Evolutionary conservation across 2,888 invertebrate genomes (phyloP).

Genomic region (Drosophila villosipedis): DNA sequence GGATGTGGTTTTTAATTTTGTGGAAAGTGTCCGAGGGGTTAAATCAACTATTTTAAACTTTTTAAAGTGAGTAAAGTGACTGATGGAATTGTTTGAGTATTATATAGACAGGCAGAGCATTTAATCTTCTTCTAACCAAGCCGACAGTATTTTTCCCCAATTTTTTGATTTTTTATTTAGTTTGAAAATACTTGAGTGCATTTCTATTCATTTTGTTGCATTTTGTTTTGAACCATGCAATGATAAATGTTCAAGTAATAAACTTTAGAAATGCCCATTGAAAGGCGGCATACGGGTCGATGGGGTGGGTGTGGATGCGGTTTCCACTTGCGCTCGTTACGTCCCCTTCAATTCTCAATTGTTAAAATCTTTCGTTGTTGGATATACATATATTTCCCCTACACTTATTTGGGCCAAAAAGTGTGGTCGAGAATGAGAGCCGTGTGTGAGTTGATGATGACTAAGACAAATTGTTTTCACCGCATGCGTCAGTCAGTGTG

Average conservation of each 20-base stretch:
- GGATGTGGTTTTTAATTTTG: neutral
- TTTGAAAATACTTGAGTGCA: slow-evolving; percentile 52
- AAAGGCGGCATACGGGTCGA: neutral
- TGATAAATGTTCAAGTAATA: slow-evolving; percentile 72
- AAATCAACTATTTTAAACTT: neutral
- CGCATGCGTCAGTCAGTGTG: slow-evolving; percentile 53
- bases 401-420: slow-evolving; percentile 42
- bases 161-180: slow-evolving; percentile 23
- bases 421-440: slow-evolving; percentile 7
- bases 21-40: neutral
- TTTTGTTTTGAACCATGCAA: slow-evolving; percentile 52
- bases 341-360: slow-evolving; percentile 24
- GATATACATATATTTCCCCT: slow-evolving; percentile 19
- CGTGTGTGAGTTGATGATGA: slow-evolving; percentile 48
- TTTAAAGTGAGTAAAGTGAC: neutral
- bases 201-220: slow-evolving; percentile 53
- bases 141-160: neutral
- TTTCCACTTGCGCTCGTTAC: neutral
- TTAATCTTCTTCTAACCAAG: neutral
- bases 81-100: neutral
- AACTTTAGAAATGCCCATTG: slow-evolving; percentile 73
- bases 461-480: slow-evolving; percentile 69
- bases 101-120: slow-evolving; percentile 4
- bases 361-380: slow-evolving; percentile 34
- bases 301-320: neutral